Conservation (phyloP, 2,888 invertebrate species). For the Peribatodes rhomboidaria region DNA sequence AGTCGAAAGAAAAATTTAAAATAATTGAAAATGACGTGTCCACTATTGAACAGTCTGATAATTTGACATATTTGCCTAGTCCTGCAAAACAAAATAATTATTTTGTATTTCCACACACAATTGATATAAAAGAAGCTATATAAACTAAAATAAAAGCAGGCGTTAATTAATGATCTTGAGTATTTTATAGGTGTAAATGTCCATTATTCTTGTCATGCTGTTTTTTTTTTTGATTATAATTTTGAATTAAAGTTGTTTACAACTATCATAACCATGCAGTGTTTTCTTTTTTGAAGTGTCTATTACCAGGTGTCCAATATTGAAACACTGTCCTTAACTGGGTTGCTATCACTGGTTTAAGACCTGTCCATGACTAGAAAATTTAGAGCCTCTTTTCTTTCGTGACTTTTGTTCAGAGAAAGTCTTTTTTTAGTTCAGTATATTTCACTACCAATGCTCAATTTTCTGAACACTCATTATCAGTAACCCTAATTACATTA, state of each 20-base stretch:
- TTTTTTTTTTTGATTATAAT: neutral
- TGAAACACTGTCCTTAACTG: slow-evolving; percentile 11
- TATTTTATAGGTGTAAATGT: slow-evolving; percentile 5
- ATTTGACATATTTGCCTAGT: too few relatives aligned
- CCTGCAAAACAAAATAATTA: too few relatives aligned
- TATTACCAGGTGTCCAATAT: slow-evolving; percentile 10
- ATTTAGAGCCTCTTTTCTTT: slow-evolving; percentile 13
- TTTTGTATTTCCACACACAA: too few relatives aligned
- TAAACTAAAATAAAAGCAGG: slow-evolving; percentile 7
- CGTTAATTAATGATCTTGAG: neutral
- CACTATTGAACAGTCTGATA: too few relatives aligned
- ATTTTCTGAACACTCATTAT: slow-evolving; percentile 10
- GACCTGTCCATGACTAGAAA: slow-evolving; percentile 13
- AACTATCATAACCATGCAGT: slow-evolving; percentile 10
- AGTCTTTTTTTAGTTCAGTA: slow-evolving; percentile 4
- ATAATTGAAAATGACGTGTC: too few relatives aligned
- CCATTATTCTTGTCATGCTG: neutral
- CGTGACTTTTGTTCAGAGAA: slow-evolving; percentile 12
- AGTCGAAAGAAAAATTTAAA: too few relatives aligned
- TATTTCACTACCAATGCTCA: slow-evolving; percentile 9
- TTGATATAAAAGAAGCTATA: too few relatives aligned
- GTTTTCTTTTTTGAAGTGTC: slow-evolving; percentile 7
- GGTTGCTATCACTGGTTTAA: slow-evolving; percentile 6
- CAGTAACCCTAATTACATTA: slow-evolving; percentile 12
- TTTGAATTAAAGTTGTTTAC: slow-evolving; percentile 7